Conservation (phyloP, 1,140 invertebrate species). For the Drosophila subobscura region DNA sequence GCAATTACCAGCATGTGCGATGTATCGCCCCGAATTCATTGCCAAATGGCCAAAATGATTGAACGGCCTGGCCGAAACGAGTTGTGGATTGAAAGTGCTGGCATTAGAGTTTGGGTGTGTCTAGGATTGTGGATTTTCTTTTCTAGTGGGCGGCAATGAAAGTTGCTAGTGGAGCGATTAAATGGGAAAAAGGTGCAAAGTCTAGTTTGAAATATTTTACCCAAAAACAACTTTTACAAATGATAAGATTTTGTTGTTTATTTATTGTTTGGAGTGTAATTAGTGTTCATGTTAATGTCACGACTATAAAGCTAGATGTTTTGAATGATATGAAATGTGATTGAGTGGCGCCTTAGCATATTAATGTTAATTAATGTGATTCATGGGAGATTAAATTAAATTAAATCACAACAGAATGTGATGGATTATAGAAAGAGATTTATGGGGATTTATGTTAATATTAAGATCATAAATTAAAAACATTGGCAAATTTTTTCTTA, state of each 20-base stretch:
- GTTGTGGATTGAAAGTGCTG: slow-evolving; percentile 36
- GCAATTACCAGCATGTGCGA: slow-evolving; percentile 55
- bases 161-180: slow-evolving; percentile 23
- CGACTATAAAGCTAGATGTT: background rate
- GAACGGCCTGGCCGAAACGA: slow-evolving; percentile 33
- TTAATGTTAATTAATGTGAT: too few relatives aligned
- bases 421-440: background rate
- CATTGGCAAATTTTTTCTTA: too few relatives aligned
- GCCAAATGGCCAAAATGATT: slow-evolving; percentile 39
- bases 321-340: too few relatives aligned
- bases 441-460: background rate
- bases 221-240: background rate
- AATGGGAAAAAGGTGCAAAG: slow-evolving; percentile 3
- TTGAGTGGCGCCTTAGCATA: too few relatives aligned
- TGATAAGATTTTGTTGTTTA: background rate
- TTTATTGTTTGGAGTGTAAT: slow-evolving; percentile 1
- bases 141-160: slow-evolving; percentile 45
- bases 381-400: too few relatives aligned
- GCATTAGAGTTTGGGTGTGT: background rate
- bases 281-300: slow-evolving; percentile 11
- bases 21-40: slow-evolving; percentile 12
- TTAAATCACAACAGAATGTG: too few relatives aligned
- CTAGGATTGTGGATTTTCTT: slow-evolving; percentile 3
- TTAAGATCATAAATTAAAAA: too few relatives aligned
- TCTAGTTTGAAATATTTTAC: background rate